Evolutionary conservation across 2,888 invertebrate species (phyloP), one percentile per base, ranked within the genome.

Genomic region (Protonemura montana): DNA sequence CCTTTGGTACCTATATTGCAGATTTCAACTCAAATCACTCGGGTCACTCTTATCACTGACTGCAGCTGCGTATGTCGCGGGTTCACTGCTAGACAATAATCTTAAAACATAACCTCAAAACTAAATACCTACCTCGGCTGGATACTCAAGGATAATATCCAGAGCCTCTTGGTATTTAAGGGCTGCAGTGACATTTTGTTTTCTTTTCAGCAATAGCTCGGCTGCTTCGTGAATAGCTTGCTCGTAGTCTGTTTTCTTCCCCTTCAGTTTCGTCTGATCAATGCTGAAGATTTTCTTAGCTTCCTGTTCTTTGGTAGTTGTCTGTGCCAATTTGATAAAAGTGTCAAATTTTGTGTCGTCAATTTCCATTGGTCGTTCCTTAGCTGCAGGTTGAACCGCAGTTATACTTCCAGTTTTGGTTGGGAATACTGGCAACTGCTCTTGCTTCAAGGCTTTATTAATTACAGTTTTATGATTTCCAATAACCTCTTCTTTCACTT

Each of bases 111-210:
- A 35, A 35, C 35, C 3, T 21, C 59, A 59, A 30, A n/a, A n/a
- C n/a, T n/a, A n/a, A n/a, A n/a, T n/a, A n/a, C 83, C 42, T 26
- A 83, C 83, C 83, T 83, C 42, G 25, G 83, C 26, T 5, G 41
- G 83, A 25, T 42, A 41, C 26, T 83, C 83, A 7, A 35, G 0
- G 26, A 83, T 27, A 25, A 83, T 83, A 41, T 83, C 83, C 25
- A 83, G 41, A n/a, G 83, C 83, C 26, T 27, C 83, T 21, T 42
- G 30, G 42, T 83, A 83, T 42, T 83, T 83, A 0, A 59, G 30
- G 25, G 83, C 83, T 13, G 83, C 83, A 5, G 42, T 83, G 13
- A 25, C n/a, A 35, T 25, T 30, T 25, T 35, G 10, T 26, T 28
- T 1, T 27, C 42, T 83, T 2, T 27, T 83, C 25, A 42, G 42